Percentiles rank a stretch among this genome's conserved stretches.
phyloP scores from a whole-genome alignment of 1,140 invertebrate genomes.

The Adelges cooleyi region DNA sequence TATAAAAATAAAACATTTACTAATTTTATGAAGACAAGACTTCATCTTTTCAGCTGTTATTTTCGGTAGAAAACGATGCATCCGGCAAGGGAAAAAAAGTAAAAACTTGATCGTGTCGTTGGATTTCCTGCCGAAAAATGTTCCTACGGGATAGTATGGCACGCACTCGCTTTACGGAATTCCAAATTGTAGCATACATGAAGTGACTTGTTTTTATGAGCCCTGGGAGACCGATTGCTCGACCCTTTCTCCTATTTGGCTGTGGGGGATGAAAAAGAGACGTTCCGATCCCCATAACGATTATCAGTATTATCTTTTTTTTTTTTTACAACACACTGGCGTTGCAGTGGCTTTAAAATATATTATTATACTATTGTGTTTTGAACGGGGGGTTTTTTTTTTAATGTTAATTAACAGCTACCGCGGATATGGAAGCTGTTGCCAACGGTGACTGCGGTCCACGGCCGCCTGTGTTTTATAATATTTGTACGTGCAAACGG shows the following conservation, averaged over 20 bases:
- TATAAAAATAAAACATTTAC: no score
- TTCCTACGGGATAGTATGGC: neutral
- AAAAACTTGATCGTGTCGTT: neutral
- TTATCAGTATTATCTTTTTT: constrained; percentile 12
- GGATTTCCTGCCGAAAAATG: neutral
- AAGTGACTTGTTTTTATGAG: constrained; percentile 9
- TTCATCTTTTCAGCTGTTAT: no score
- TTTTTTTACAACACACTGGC: constrained; percentile 4
- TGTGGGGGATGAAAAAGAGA: no score
- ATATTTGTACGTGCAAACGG: no score
- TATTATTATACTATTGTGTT: neutral
- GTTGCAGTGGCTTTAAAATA: constrained; percentile 11
- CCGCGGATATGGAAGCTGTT: no score
- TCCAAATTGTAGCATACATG: neutral
- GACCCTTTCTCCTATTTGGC: neutral
- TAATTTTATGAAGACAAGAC: no score
- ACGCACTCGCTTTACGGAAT: neutral
- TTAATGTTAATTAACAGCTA: no score
- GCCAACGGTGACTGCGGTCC: no score
- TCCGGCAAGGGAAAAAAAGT: constrained; percentile 1
- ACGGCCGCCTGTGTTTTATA: no score
- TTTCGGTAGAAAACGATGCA: neutral
- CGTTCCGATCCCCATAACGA: neutral
- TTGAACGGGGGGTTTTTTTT: neutral
- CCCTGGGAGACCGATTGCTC: neutral